These are phyloP conservation scores for Cheilosia vernalis DNA, from an alignment of 2,888 invertebrate species.

Conservation along the genomic window DNA sequence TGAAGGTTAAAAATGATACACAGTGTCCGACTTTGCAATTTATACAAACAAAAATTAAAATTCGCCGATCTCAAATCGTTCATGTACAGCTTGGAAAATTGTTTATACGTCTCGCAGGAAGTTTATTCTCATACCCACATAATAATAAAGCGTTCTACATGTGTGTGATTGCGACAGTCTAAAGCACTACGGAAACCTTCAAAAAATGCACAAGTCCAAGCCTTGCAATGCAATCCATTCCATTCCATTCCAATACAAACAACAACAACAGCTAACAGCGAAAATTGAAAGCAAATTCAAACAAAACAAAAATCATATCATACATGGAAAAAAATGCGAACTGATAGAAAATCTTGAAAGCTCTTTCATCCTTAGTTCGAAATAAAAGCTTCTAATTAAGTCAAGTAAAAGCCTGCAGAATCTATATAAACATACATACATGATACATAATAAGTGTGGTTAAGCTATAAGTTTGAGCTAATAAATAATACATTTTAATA, in stretches of 20 bases:
- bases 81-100: neutral
- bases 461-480: slow-evolving; percentile 46
- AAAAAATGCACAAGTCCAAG: slow-evolving; percentile 10
- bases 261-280: slow-evolving; percentile 20
- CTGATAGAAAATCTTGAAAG: slow-evolving; percentile 3
- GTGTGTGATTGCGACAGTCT: slow-evolving; percentile 29
- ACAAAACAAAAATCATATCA: neutral
- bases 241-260: slow-evolving; percentile 8
- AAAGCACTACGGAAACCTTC: neutral
- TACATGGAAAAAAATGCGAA: neutral
- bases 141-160: slow-evolving; percentile 35
- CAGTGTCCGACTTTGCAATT: neutral
- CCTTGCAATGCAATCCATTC: slow-evolving; percentile 7
- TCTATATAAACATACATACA: slow-evolving; percentile 38
- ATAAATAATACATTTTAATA: slow-evolving; percentile 28
- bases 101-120: neutral
- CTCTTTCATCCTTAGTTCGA: neutral
- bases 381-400: neutral
- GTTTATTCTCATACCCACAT: neutral
- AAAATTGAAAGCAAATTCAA: neutral
- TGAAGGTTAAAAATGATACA: neutral
- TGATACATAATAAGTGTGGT: slow-evolving; percentile 26
- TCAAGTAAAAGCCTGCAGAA: slow-evolving; percentile 25
- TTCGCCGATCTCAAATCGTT: neutral
- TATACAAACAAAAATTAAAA: neutral